phyloP scores from a whole-genome alignment of 2,888 invertebrate genomes.

The Cylloceria caligata region DNA sequence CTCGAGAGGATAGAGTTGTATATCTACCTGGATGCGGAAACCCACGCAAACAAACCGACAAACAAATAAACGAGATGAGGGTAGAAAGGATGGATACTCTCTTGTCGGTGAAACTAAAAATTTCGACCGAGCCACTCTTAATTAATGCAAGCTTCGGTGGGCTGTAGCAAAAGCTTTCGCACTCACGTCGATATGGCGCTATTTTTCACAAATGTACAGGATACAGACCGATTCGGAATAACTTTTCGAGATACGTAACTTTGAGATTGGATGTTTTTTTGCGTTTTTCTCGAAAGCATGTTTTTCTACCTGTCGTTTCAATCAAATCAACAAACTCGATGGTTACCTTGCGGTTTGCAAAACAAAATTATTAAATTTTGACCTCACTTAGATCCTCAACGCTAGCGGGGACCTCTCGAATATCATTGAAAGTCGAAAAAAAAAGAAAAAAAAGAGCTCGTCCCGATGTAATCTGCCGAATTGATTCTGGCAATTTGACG shows the following conservation, averaged over 20 bases:
- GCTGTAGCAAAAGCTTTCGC: not conserved
- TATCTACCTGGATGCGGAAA: constrained; percentile 38
- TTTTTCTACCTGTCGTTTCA: not conserved
- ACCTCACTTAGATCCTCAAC: too few relatives aligned
- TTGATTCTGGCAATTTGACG: not conserved
- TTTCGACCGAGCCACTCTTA: constrained; percentile 52
- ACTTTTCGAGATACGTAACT: too few relatives aligned
- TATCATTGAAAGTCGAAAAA: not conserved
- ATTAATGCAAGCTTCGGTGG: constrained; percentile 54
- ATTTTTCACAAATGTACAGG: not conserved
- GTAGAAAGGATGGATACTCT: constrained; percentile 23
- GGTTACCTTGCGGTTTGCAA: too few relatives aligned
- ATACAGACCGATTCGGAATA: not conserved
- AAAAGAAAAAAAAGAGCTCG: not conserved
- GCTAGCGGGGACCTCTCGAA: not conserved
- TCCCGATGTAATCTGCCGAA: not conserved
- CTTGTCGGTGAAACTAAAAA: constrained; percentile 50
- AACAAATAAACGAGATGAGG: constrained; percentile 17
- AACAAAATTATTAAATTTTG: too few relatives aligned
- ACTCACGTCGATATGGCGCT: not conserved
- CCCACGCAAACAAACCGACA: constrained; percentile 38
- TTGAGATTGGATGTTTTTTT: not conserved
- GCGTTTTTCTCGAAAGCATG: not conserved
- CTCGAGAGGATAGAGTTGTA: constrained; percentile 41
- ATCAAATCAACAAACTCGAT: too few relatives aligned